Base-by-base conservation (phyloP, 1,140 invertebrate species). In the Heliothis subflexa region DNA sequence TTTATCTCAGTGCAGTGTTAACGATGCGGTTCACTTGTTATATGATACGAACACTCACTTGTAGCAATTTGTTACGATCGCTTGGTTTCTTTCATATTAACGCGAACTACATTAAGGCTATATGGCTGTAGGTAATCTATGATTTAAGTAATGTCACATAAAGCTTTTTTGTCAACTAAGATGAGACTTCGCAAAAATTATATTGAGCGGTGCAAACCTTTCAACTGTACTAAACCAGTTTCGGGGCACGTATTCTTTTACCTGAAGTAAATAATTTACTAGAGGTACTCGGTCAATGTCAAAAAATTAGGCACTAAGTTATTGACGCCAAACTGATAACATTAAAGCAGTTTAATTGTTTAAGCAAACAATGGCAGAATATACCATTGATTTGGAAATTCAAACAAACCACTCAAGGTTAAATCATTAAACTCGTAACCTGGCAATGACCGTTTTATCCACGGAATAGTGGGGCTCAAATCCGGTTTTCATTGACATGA, bases 1-100 rank as follows among this genome's bases (percentile, higher is more conserved):
- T 85, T 85, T 86, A 86, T 86, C 83, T 74, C 78, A 47, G 75
- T 82, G 74, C 80, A 78, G 61, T 75, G 57, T 78, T 78, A 78
- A 73, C 68, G 62, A 80, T 79, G 72, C 80, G 80, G 62, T 84
- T 78, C 71, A 72, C 77, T 78, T 68, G 79, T 71, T 79, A 72
- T 55, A 55, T 70, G 78, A 81, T 79, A 70, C 64, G 18, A 21
- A 68, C 62, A 54, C 57, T 71, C 14, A 68, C 47, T 55, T 52
- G 3, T 28, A 73, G 1, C 28, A 18, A 47, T 73, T 72, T 57
- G 33, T 28, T 47, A 25, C 28, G 13, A 61, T 55, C 52, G 49
- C 40, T 16, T 75, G 45, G 5, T 21, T 59, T 40, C 33, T 40
- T 40, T 40, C 33, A 40, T 40, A 40, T 40, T 40, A 9, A 40